phyloP scores from a whole-genome alignment of 2,888 invertebrate species.

The Apoderus coryli region DNA sequence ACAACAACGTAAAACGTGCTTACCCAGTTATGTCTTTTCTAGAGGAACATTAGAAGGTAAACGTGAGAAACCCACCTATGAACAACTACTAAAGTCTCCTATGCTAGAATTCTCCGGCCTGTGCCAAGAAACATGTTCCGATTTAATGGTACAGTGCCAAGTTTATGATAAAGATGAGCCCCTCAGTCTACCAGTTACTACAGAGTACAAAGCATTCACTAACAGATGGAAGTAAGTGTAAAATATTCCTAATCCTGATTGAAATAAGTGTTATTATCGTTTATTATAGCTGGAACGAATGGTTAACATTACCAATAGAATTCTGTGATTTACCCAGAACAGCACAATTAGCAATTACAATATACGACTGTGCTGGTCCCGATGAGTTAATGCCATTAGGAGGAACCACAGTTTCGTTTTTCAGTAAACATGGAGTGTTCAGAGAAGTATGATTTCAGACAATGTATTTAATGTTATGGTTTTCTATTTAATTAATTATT shows the following conservation, averaged over 20 bases:
- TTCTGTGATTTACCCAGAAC: slow-evolving; percentile 84
- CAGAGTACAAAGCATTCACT: slow-evolving; percentile 84
- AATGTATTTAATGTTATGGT: slow-evolving; percentile 3
- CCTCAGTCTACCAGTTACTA: slow-evolving; percentile 72
- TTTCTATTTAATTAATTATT: slow-evolving; percentile 8
- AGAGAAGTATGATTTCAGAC: slow-evolving; percentile 45
- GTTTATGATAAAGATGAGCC: slow-evolving; percentile 68
- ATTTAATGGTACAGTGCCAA: slow-evolving; percentile 79
- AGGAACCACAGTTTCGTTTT: slow-evolving; percentile 83
- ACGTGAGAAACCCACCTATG: slow-evolving; percentile 72
- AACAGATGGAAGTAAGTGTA: slow-evolving; percentile 78
- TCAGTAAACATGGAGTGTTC: slow-evolving; percentile 88
- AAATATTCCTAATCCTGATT: no score
- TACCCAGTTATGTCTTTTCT: no score
- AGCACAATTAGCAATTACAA: slow-evolving; percentile 72
- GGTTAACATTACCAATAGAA: slow-evolving; percentile 80
- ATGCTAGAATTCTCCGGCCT: slow-evolving; percentile 83
- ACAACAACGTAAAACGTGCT: no score
- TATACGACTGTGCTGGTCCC: slow-evolving; percentile 85
- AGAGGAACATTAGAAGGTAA: slow-evolving; percentile 91
- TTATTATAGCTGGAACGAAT: slow-evolving; percentile 87
- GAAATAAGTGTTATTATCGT: no score
- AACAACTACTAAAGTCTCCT: slow-evolving; percentile 73
- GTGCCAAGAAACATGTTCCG: slow-evolving; percentile 71
- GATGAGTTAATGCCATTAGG: slow-evolving; percentile 75